Evolutionary conservation across 1,140 invertebrate species (phyloP).

Genomic region (Cheumatopsyche charites): DNA sequence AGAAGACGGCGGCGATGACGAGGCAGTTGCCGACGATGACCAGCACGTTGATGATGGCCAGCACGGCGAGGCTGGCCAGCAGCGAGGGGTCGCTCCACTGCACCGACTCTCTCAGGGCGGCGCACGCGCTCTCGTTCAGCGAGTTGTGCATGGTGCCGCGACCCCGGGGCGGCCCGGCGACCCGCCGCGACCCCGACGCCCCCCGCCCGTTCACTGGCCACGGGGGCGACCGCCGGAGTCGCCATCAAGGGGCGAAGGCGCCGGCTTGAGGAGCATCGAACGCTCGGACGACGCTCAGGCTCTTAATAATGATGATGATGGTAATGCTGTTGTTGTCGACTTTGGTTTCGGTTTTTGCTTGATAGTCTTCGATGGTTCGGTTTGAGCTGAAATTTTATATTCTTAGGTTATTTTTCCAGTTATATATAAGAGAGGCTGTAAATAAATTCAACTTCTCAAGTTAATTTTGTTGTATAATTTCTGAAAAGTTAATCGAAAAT

Average conservation of each 20-base stretch:
- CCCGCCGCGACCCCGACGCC: not conserved
- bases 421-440: too few relatives aligned
- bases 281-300: too few relatives aligned
- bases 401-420: too few relatives aligned
- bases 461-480: too few relatives aligned
- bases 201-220: not conserved
- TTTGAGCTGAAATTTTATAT: too few relatives aligned
- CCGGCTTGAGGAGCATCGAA: not conserved
- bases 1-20: constrained; percentile 90
- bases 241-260: not conserved
- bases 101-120: constrained; percentile 74
- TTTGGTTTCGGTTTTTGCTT: too few relatives aligned
- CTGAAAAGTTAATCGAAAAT: too few relatives aligned
- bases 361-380: too few relatives aligned
- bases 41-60: constrained; percentile 83
- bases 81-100: constrained; percentile 77
- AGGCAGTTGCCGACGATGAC: constrained; percentile 86
- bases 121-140: constrained; percentile 77
- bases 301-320: too few relatives aligned
- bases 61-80: constrained; percentile 74
- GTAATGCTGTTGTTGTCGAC: too few relatives aligned
- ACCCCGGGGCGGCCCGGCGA: not conserved
- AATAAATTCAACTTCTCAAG: too few relatives aligned
- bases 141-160: constrained; percentile 49
- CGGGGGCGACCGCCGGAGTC: not conserved